Conservation (phyloP, 2,888 invertebrate species). For the Liodrosophila aerea region DNA sequence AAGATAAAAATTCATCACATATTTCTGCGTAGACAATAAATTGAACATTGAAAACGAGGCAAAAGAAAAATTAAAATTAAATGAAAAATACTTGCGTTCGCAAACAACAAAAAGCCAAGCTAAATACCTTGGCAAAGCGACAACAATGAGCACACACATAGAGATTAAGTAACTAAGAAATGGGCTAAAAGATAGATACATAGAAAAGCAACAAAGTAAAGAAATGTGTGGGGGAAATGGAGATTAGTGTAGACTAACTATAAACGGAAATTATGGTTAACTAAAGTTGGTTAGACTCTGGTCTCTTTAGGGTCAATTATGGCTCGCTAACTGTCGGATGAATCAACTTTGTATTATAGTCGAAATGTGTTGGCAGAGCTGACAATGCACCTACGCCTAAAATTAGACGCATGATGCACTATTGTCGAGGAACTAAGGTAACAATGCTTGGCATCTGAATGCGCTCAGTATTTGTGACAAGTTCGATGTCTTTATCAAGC, state of each 20-base stretch:
- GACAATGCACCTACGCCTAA: slow-evolving; percentile 60
- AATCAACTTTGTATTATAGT: slow-evolving; percentile 36
- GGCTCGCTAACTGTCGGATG: slow-evolving; percentile 30
- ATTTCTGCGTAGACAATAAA: slow-evolving; percentile 64
- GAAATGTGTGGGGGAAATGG: background rate
- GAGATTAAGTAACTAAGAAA: slow-evolving; percentile 71
- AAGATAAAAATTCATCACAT: slow-evolving; percentile 48
- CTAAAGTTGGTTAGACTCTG: too few relatives aligned
- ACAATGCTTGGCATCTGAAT: slow-evolving; percentile 60
- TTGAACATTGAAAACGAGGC: slow-evolving; percentile 59
- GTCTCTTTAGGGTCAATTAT: background rate
- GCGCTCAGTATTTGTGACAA: slow-evolving; percentile 78
- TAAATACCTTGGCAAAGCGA: slow-evolving; percentile 75
- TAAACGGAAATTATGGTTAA: too few relatives aligned
- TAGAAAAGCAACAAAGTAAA: background rate
- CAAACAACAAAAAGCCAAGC: slow-evolving; percentile 47
- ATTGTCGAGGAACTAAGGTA: slow-evolving; percentile 21
- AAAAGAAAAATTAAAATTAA: slow-evolving; percentile 55
- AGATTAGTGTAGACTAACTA: too few relatives aligned
- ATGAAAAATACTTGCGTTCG: slow-evolving; percentile 64
- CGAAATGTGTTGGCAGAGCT: slow-evolving; percentile 35
- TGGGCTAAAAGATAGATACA: slow-evolving; percentile 24
- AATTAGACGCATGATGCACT: slow-evolving; percentile 72
- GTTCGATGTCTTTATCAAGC: slow-evolving; percentile 78
- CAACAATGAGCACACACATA: slow-evolving; percentile 67